Conservation (phyloP, 2,113 vertebrate species). For the Maccullochella peelii region DNA sequence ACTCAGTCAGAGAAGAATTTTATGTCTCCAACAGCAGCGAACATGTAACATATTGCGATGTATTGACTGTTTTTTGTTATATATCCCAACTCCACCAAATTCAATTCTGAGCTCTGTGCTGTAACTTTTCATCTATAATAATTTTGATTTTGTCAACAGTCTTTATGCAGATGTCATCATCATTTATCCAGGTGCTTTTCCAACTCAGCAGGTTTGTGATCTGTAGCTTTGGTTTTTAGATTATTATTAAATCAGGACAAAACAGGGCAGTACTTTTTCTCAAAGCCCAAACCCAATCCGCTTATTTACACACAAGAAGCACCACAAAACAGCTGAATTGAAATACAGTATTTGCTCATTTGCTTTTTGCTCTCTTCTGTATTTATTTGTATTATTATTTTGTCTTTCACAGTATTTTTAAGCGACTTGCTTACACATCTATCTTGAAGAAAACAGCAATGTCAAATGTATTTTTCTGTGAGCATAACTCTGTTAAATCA, state of each 20-base stretch:
- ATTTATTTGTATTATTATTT: constrained; percentile 1
- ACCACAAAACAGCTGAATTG: neutral
- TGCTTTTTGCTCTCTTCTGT: neutral
- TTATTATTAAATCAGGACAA: neutral
- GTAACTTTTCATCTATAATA: neutral
- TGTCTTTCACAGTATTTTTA: neutral
- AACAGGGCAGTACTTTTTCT: neutral
- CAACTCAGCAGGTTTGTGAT: neutral
- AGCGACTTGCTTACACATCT: neutral
- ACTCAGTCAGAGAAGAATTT: neutral
- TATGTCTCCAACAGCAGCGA: neutral
- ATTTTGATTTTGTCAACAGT: neutral
- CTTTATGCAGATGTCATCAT: neutral
- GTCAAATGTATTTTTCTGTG: neutral
- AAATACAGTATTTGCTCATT: neutral
- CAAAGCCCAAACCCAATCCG: neutral
- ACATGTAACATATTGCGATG: constrained; percentile 36
- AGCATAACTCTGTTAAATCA: constrained; percentile 21
- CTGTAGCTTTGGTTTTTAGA: neutral
- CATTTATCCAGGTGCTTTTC: neutral
- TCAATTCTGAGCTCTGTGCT: neutral
- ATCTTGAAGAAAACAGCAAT: constrained; percentile 3
- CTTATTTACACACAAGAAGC: neutral
- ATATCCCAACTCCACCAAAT: neutral
- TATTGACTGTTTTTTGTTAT: neutral